These are phyloP conservation scores for Epirrhoe alternata DNA, from an alignment of 2,888 invertebrate genomes.

Conservation along the genomic window DNA sequence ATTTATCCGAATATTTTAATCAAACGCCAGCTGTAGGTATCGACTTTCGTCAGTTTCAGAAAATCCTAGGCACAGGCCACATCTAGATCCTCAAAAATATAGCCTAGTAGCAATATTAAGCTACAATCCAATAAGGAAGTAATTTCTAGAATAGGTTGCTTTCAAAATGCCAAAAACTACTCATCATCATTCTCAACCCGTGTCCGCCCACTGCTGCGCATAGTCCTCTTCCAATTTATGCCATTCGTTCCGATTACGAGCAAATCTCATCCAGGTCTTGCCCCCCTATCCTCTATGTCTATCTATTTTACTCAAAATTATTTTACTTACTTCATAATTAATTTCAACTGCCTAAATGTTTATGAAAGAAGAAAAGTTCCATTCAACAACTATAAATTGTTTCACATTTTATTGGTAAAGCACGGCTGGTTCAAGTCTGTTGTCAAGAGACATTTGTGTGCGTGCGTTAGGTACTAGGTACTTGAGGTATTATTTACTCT, in stretches of 20 bases:
- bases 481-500: slow-evolving; percentile 17
- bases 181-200: too few species aligned
- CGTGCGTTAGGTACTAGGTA: slow-evolving; percentile 22
- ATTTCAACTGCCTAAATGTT: background rate
- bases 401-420: slow-evolving; percentile 4
- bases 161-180: too few species aligned
- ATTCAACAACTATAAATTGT: slow-evolving; percentile 4
- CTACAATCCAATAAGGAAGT: too few species aligned
- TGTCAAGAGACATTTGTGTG: slow-evolving; percentile 38
- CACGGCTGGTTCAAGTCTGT: slow-evolving; percentile 24
- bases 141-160: too few species aligned
- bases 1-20: background rate
- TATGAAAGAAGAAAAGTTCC: background rate
- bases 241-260: too few species aligned
- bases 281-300: too few species aligned
- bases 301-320: background rate
- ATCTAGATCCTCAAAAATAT: too few species aligned
- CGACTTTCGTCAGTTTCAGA: background rate
- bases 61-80: background rate
- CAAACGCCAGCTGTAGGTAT: background rate
- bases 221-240: too few species aligned
- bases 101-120: too few species aligned
- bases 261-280: too few species aligned
- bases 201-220: too few species aligned
- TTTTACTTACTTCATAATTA: background rate